Evolutionary conservation across 2,888 invertebrate genomes (phyloP).

Genomic region (Clitarchus hookeri): DNA sequence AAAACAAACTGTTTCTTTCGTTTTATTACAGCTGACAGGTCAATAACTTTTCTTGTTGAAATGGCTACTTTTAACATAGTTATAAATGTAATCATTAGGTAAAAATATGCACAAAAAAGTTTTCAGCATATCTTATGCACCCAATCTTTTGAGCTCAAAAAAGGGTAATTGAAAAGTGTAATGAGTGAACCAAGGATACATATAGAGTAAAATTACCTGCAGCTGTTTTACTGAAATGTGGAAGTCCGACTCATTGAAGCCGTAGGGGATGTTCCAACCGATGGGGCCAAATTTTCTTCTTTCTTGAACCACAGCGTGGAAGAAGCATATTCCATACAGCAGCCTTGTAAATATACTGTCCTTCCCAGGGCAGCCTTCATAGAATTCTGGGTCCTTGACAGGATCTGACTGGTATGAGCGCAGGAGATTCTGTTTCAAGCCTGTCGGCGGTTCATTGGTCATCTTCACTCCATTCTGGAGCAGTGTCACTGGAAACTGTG

Average conservation of each 20-base stretch:
- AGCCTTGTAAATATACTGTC: constrained; percentile 78
- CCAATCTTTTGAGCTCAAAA: too few relatives aligned
- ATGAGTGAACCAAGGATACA: too few relatives aligned
- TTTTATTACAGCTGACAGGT: too few relatives aligned
- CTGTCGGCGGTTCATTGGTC: constrained; percentile 92
- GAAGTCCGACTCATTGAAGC: constrained; percentile 85
- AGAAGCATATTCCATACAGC: constrained; percentile 80
- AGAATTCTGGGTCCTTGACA: constrained; percentile 81
- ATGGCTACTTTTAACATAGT: too few relatives aligned
- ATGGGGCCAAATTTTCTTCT: constrained; percentile 80
- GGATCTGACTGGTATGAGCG: constrained; percentile 87
- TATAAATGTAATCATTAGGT: too few relatives aligned
- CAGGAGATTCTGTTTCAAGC: constrained; percentile 81
- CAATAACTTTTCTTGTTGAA: too few relatives aligned
- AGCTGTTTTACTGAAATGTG: constrained; percentile 81
- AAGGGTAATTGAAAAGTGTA: too few relatives aligned
- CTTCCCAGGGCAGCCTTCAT: constrained; percentile 74
- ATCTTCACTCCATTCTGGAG: constrained; percentile 91
- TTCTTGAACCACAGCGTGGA: constrained; percentile 82
- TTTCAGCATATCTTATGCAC: too few relatives aligned
- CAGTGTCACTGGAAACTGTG: constrained; percentile 79
- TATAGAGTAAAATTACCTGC: constrained; percentile 55
- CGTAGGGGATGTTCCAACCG: constrained; percentile 85
- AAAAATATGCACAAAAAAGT: too few relatives aligned
- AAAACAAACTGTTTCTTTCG: too few relatives aligned